These are phyloP conservation scores for Bryconaethiops microstoma DNA, from an alignment of 2,797 vertebrate genomes.

Conservation along the genomic window DNA sequence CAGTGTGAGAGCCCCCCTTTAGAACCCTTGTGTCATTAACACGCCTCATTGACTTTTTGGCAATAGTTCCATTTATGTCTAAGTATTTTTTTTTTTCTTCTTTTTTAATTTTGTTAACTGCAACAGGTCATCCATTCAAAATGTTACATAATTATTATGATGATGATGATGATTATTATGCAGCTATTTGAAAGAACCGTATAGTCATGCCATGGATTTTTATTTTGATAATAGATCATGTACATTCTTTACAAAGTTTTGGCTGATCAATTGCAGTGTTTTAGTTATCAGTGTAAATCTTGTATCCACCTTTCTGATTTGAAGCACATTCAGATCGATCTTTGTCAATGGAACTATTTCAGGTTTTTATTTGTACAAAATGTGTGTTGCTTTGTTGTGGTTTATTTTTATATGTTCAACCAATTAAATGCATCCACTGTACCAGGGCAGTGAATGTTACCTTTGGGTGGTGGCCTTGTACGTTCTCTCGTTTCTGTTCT, in stretches of 20 bases:
- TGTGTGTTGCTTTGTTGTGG: slow-evolving; percentile 84
- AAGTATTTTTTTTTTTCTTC: slow-evolving; percentile 61
- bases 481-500: slow-evolving; percentile 54
- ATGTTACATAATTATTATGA: slow-evolving; percentile 67
- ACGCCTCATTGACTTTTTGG: slow-evolving; percentile 68
- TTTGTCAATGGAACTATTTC: slow-evolving; percentile 92
- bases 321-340: slow-evolving; percentile 86
- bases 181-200: slow-evolving; percentile 79
- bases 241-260: slow-evolving; percentile 90
- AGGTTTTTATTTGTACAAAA: slow-evolving; percentile 92
- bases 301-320: slow-evolving; percentile 81
- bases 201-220: slow-evolving; percentile 77
- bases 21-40: slow-evolving; percentile 75
- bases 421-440: slow-evolving; percentile 81
- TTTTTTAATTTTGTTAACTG: slow-evolving; percentile 68
- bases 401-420: slow-evolving; percentile 82
- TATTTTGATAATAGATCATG: slow-evolving; percentile 83
- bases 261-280: slow-evolving; percentile 86
- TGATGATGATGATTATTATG: slow-evolving; percentile 57
- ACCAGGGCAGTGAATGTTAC: slow-evolving; percentile 75
- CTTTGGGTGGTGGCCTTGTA: slow-evolving; percentile 71
- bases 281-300: slow-evolving; percentile 89
- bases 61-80: slow-evolving; percentile 57
- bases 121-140: slow-evolving; percentile 71
- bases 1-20: slow-evolving; percentile 77